Conservation (phyloP, 2,888 invertebrate genomes). For the Tetranychus truncatus region DNA sequence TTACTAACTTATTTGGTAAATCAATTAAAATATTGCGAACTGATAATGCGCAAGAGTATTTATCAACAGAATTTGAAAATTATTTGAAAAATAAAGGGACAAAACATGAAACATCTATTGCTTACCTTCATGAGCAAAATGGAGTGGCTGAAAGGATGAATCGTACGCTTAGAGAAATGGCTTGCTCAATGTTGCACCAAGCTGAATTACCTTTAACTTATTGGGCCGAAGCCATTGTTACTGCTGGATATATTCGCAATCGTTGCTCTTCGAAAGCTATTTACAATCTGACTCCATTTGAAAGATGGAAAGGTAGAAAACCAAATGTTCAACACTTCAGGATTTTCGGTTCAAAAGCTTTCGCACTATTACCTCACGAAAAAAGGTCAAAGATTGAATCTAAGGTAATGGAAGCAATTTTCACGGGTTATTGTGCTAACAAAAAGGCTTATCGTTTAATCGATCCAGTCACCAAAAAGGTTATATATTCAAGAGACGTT, state of each 20-base stretch:
- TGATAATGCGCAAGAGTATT: conserved; percentile 18
- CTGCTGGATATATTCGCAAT: conserved; percentile 24
- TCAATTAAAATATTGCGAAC: conserved; percentile 9
- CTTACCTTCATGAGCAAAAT: conserved; percentile 25
- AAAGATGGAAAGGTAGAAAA: background rate
- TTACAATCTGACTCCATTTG: background rate
- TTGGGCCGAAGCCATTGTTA: conserved; percentile 25
- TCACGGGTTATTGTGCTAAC: conserved; percentile 14
- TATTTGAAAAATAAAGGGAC: conserved; percentile 22
- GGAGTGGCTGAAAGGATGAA: conserved; percentile 26
- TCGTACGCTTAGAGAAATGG: conserved; percentile 25
- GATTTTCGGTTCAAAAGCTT: background rate
- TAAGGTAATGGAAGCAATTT: conserved; percentile 10
- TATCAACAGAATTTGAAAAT: conserved; percentile 18
- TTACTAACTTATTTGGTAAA: background rate
- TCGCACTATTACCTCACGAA: background rate
- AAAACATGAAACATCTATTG: conserved; percentile 20
- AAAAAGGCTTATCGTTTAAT: conserved; percentile 16
- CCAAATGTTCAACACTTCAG: conserved; percentile 1
- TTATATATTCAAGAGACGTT: background rate
- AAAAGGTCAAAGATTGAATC: conserved; percentile 5
- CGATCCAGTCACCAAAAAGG: background rate
- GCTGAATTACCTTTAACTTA: background rate
- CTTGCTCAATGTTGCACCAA: conserved; percentile 16
- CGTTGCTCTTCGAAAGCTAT: background rate